Conservation (phyloP, 2,888 invertebrate species). For the Sinhomidia bicolor region DNA sequence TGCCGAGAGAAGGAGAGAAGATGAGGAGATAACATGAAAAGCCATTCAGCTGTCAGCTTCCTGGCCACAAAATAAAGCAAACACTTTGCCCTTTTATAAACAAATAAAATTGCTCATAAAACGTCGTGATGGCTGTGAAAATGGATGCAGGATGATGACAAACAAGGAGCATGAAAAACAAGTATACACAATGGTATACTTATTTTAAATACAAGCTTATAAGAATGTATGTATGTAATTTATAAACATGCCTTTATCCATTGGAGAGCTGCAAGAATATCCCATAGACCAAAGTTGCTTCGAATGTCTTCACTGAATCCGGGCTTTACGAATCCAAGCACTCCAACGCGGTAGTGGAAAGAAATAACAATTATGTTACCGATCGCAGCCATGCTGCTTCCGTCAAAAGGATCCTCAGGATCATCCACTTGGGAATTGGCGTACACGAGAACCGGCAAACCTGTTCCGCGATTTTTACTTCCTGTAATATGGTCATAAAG, state of each 20-base stretch:
- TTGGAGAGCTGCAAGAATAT: conserved; percentile 79
- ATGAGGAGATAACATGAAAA: conserved; percentile 9
- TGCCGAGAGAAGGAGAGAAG: not conserved
- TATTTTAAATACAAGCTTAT: not conserved
- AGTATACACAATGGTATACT: not conserved
- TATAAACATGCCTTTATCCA: conserved; percentile 77
- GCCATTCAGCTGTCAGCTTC: conserved; percentile 44
- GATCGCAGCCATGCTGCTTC: conserved; percentile 78
- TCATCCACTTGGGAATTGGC: conserved; percentile 77
- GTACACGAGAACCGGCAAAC: conserved; percentile 78
- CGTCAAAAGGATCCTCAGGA: conserved; percentile 78
- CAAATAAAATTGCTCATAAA: conserved; percentile 64
- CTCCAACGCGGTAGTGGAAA: conserved; percentile 78
- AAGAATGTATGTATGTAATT: not conserved
- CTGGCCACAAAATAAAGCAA: conserved; percentile 62
- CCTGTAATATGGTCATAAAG: conserved; percentile 71
- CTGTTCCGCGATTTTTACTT: conserved; percentile 75
- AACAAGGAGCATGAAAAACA: not conserved
- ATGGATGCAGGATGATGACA: not conserved
- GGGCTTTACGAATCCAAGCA: conserved; percentile 77
- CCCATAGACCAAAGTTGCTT: conserved; percentile 79
- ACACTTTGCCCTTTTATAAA: conserved; percentile 56
- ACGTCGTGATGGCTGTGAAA: not conserved
- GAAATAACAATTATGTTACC: conserved; percentile 79
- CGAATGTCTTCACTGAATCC: conserved; percentile 76